Evolutionary conservation across 2,113 vertebrate species (phyloP).

Genomic region (Eolophus roseicapilla): DNA sequence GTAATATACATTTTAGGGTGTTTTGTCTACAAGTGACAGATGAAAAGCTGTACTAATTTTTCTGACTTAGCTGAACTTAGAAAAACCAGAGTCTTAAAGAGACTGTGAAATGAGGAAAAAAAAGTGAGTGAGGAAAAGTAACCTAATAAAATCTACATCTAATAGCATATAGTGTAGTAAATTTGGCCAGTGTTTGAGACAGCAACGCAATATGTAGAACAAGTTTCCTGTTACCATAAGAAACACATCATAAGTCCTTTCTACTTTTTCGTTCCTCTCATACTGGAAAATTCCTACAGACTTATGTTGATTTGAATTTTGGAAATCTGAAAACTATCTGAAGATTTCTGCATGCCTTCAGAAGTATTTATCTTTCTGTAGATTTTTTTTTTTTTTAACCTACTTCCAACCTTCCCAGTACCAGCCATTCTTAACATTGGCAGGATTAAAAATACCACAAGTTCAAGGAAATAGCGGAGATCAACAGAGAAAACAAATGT

Average conservation of each 20-base stretch:
- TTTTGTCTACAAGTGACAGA: not conserved
- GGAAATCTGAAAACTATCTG: not conserved
- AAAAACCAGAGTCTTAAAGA: not conserved
- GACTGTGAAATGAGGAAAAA: not conserved
- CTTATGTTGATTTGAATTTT: not conserved
- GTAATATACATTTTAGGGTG: not conserved
- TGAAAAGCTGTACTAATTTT: not conserved
- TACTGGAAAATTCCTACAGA: not conserved
- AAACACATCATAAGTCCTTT: accelerated
- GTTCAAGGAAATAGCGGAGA: not conserved
- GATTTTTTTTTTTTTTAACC: not conserved
- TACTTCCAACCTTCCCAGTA: not conserved
- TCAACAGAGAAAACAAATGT: not conserved
- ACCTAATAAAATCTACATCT: not conserved
- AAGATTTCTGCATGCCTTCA: not conserved
- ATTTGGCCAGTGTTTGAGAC: not conserved
- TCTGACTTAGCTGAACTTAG: not conserved
- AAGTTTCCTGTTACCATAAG: not conserved
- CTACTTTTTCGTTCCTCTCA: not conserved
- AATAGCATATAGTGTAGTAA: not conserved
- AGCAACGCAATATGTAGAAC: not conserved
- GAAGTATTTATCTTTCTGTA: not conserved
- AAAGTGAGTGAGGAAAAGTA: not conserved
- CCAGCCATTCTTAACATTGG: not conserved
- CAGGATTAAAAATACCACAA: not conserved